A percentile compares a stretch with the other conserved stretches of the same genome.
phyloP scores from a whole-genome alignment of 2,888 invertebrate genomes.

The Ichneumoninae sp. region DNA sequence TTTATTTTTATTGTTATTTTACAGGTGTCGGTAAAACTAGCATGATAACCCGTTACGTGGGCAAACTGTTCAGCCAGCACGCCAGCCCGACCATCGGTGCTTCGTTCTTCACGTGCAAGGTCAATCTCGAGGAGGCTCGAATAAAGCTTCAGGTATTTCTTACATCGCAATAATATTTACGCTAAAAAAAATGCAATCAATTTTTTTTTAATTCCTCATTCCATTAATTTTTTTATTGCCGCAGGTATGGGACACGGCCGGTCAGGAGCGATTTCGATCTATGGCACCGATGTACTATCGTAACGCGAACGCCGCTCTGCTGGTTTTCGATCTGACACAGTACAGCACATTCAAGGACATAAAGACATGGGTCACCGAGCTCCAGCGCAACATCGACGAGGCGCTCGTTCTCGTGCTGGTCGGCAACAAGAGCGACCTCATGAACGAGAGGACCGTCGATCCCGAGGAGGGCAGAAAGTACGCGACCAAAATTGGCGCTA shows the following conservation, averaged over 20 bases:
- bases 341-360: constrained; percentile 91
- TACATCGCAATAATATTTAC: neutral
- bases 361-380: constrained; percentile 94
- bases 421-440: constrained; percentile 94
- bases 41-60: constrained; percentile 92
- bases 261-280: constrained; percentile 94
- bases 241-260: constrained; percentile 95
- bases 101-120: constrained; percentile 94
- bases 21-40: constrained; percentile 97
- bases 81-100: constrained; percentile 95
- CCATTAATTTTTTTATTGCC: neutral
- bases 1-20: constrained; percentile 71
- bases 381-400: constrained; percentile 91
- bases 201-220: too few relatives aligned
- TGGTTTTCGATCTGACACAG: constrained; percentile 94
- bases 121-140: constrained; percentile 89
- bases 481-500: constrained; percentile 92
- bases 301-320: constrained; percentile 94
- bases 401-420: constrained; percentile 92
- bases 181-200: too few relatives aligned
- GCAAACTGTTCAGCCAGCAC: constrained; percentile 90
- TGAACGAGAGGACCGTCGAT: constrained; percentile 87
- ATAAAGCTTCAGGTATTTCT: constrained; percentile 90
- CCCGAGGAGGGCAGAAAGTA: constrained; percentile 90
- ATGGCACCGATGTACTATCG: constrained; percentile 98